phyloP scores from a whole-genome alignment of 2,797 vertebrate genomes.

The Syngnathus rostellatus region DNA sequence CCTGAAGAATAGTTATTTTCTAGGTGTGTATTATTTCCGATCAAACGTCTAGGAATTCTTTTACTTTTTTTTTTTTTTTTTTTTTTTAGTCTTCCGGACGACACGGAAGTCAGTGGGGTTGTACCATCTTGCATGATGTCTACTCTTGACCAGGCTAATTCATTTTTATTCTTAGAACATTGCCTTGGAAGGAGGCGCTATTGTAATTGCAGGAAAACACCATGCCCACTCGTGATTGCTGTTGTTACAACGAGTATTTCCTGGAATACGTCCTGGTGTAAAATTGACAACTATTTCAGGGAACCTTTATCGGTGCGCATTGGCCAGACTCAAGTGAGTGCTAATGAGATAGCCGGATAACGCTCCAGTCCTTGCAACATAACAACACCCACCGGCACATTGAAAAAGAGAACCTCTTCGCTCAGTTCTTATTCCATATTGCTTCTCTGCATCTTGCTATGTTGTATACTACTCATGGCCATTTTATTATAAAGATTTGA shows the following conservation, averaged over 20 bases:
- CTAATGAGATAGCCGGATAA: slow-evolving; percentile 28
- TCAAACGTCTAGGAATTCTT: neutral
- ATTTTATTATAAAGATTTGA: neutral
- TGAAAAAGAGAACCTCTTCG: slow-evolving; percentile 10
- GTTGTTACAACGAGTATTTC: slow-evolving; percentile 23
- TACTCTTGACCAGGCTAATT: slow-evolving; percentile 36
- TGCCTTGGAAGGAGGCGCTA: slow-evolving; percentile 46
- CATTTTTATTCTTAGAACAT: slow-evolving; percentile 64
- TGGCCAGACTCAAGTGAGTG: slow-evolving; percentile 42
- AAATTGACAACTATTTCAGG: slow-evolving; percentile 15
- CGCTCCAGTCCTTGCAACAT: slow-evolving; percentile 31
- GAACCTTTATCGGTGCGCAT: slow-evolving; percentile 26
- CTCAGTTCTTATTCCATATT: neutral
- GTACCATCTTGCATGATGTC: slow-evolving; percentile 31
- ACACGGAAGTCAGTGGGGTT: slow-evolving; percentile 39
- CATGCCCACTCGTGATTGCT: slow-evolving; percentile 30
- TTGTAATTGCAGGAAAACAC: slow-evolving; percentile 18
- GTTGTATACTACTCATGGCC: accelerated
- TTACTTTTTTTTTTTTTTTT: neutral
- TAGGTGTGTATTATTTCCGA: neutral
- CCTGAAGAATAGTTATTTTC: neutral
- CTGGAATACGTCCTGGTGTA: slow-evolving; percentile 35
- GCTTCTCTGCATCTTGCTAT: neutral
- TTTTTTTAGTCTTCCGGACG: slow-evolving; percentile 6
- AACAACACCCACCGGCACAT: slow-evolving; percentile 17